phyloP scores from a whole-genome alignment of 2,113 vertebrate species.

The Alethe castanea region DNA sequence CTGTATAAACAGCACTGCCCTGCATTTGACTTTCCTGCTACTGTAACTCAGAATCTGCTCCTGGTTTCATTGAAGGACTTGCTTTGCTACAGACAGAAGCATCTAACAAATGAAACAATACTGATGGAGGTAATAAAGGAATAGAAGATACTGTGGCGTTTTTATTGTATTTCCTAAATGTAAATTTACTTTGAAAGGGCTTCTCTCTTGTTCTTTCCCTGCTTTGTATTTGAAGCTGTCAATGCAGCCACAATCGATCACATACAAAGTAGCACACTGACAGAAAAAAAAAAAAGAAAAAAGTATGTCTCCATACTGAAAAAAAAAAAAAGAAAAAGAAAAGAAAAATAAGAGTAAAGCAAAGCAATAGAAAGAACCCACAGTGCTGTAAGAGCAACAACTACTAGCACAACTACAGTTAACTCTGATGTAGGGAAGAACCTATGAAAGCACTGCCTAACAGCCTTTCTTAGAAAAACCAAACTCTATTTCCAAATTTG shows the following conservation, averaged over 20 bases:
- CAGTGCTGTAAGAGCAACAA: neutral
- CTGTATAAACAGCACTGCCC: neutral
- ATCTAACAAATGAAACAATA: neutral
- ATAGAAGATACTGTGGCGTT: neutral
- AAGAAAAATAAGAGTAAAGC: too few relatives aligned
- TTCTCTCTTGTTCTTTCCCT: neutral
- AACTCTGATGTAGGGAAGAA: neutral
- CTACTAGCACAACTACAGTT: neutral
- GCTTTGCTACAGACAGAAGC: neutral
- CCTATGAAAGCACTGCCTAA: neutral
- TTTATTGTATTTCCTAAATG: neutral
- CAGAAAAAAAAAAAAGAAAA: neutral
- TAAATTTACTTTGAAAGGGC: neutral
- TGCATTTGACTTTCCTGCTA: neutral
- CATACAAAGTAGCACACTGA: neutral
- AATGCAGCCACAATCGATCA: neutral
- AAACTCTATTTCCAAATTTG: neutral
- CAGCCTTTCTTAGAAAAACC: neutral
- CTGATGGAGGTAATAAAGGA: neutral
- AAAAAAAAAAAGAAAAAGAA: neutral
- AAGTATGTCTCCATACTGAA: neutral
- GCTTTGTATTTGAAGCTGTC: neutral
- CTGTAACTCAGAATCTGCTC: neutral
- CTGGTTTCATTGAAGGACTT: neutral
- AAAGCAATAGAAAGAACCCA: fast-evolving